Conservation (phyloP, 2,113 vertebrate species). For the Alces alces region DNA sequence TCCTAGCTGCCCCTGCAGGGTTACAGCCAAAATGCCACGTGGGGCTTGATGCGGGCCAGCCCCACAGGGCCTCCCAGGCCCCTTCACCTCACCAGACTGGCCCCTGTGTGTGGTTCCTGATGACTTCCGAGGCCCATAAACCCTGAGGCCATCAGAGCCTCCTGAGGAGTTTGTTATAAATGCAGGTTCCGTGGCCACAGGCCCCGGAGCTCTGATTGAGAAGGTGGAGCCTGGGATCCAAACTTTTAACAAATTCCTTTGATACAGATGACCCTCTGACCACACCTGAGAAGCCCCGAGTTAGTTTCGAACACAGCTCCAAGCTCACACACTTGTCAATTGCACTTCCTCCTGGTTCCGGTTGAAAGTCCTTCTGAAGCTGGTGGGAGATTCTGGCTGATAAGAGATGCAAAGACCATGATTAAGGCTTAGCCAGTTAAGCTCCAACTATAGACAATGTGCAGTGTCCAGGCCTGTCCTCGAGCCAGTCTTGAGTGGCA, state of each 20-base stretch:
- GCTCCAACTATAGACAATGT: not conserved
- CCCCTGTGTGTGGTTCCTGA: not conserved
- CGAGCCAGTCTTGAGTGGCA: not conserved
- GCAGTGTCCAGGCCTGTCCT: not conserved
- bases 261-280: not conserved
- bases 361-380: not conserved
- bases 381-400: not conserved
- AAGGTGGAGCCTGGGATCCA: not conserved
- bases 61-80: not conserved
- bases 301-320: not conserved
- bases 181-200: not conserved
- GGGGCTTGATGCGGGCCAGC: not conserved
- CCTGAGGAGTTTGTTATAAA: not conserved
- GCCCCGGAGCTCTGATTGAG: not conserved
- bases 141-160: not conserved
- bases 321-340: not conserved
- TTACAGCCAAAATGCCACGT: not conserved
- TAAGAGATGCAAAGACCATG: accelerated
- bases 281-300: not conserved
- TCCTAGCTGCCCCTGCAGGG: not conserved
- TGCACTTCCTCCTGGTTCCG: not conserved
- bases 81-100: too few species aligned
- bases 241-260: not conserved
- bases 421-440: not conserved
- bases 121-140: not conserved